Conservation (phyloP, 1,140 invertebrate genomes). For the Cepaea nemoralis region DNA sequence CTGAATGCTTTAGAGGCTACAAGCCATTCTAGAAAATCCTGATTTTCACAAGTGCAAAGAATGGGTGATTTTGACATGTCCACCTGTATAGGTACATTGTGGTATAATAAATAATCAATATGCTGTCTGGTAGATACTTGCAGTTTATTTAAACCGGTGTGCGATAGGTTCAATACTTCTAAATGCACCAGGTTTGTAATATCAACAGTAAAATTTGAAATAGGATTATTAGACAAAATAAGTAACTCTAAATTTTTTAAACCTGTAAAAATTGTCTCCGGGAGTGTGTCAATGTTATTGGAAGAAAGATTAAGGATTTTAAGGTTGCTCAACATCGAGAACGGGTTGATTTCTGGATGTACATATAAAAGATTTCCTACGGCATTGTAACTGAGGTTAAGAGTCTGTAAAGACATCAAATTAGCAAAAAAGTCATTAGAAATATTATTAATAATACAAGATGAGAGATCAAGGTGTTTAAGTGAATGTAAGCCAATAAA, state of each 20-base stretch:
- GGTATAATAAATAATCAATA: neutral
- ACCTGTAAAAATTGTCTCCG: conserved; percentile 22
- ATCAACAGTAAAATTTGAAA: conserved; percentile 38
- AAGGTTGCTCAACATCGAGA: conserved; percentile 32
- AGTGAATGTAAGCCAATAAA: neutral
- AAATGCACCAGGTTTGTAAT: conserved; percentile 42
- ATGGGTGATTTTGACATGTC: neutral
- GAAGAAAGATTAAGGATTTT: conserved; percentile 42
- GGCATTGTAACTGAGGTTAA: neutral
- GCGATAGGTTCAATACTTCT: conserved; percentile 36
- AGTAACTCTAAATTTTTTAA: conserved; percentile 32
- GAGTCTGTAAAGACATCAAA: neutral
- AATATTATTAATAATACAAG: neutral
- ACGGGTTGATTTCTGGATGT: neutral
- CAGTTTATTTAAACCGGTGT: neutral
- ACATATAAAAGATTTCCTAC: conserved; percentile 5
- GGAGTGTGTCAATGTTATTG: conserved; percentile 44
- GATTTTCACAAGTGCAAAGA: neutral
- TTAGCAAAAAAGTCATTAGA: neutral
- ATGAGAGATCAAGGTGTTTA: neutral
- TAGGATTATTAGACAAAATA: conserved; percentile 41
- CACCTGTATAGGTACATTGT: neutral
- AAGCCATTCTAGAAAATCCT: conserved; percentile 13
- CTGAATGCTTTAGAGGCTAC: neutral
- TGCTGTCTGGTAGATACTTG: neutral